Percentiles rank a stretch among this genome's conserved stretches.
phyloP scores from a whole-genome alignment of 2,888 invertebrate genomes.

The Autographa pulchrina region DNA sequence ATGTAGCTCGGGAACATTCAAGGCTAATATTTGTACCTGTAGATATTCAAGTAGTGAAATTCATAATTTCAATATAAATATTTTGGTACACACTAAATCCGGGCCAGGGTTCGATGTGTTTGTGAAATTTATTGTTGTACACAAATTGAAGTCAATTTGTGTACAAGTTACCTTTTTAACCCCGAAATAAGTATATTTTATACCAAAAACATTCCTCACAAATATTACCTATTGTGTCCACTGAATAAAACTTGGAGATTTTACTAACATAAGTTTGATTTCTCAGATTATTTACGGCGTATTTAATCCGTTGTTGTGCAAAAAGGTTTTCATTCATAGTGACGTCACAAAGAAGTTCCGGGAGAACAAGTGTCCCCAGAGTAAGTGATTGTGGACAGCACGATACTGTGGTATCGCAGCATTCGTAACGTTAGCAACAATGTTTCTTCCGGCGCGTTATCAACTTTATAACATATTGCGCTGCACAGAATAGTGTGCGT shows the following conservation, averaged over 20 bases:
- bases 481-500: conserved; percentile 38
- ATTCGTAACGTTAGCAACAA: conserved; percentile 25
- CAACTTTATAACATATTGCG: conserved; percentile 54
- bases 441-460: conserved; percentile 43
- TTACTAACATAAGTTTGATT: not conserved
- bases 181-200: not conserved
- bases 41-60: too few species aligned
- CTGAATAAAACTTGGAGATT: not conserved
- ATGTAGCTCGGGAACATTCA: too few species aligned
- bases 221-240: not conserved
- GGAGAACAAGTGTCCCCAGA: conserved; percentile 44
- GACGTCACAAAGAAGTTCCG: conserved; percentile 37
- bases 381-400: conserved; percentile 30
- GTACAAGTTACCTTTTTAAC: not conserved
- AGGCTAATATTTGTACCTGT: too few species aligned
- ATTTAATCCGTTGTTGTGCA: conserved; percentile 30
- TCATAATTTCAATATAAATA: too few species aligned
- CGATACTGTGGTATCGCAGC: conserved; percentile 42
- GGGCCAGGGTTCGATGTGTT: not conserved
- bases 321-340: not conserved
- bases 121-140: not conserved
- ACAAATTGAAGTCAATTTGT: not conserved
- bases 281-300: conserved; percentile 15
- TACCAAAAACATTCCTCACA: not conserved
- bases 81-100: too few species aligned